Conservation (phyloP, 2,888 invertebrate genomes). For the Clepsis dumicolana region DNA sequence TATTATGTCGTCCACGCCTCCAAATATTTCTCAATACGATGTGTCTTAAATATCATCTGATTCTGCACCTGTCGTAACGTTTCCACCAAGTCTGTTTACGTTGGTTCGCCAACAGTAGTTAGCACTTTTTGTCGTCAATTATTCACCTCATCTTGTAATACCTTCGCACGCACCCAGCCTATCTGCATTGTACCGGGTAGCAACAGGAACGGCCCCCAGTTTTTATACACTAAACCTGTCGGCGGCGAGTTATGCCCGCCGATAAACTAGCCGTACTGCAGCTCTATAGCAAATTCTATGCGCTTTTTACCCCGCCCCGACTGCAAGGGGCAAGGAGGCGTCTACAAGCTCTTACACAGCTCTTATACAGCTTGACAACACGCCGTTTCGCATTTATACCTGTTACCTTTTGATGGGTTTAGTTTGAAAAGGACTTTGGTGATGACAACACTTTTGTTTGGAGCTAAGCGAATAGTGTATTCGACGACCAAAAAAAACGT, state of each 20-base stretch:
- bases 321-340: conserved; percentile 28
- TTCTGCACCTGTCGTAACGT: too few species aligned
- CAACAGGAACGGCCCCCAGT: conserved; percentile 39
- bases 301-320: conserved; percentile 50
- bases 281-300: conserved; percentile 62
- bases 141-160: neutral
- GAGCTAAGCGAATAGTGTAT: too few species aligned
- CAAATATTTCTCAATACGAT: too few species aligned
- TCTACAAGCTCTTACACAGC: neutral
- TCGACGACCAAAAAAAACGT: too few species aligned
- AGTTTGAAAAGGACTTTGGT: too few species aligned
- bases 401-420: too few species aligned
- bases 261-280: conserved; percentile 68
- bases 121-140: neutral
- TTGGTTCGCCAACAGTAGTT: neutral
- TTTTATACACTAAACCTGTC: conserved; percentile 62
- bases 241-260: conserved; percentile 63
- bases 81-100: too few species aligned
- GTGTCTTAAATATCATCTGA: too few species aligned
- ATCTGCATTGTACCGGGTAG: conserved; percentile 6
- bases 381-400: neutral
- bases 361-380: neutral
- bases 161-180: neutral
- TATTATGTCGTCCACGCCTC: too few species aligned
- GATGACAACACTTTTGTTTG: too few species aligned